phyloP scores from a whole-genome alignment of 2,113 vertebrate species.

The Notiomystis cincta region DNA sequence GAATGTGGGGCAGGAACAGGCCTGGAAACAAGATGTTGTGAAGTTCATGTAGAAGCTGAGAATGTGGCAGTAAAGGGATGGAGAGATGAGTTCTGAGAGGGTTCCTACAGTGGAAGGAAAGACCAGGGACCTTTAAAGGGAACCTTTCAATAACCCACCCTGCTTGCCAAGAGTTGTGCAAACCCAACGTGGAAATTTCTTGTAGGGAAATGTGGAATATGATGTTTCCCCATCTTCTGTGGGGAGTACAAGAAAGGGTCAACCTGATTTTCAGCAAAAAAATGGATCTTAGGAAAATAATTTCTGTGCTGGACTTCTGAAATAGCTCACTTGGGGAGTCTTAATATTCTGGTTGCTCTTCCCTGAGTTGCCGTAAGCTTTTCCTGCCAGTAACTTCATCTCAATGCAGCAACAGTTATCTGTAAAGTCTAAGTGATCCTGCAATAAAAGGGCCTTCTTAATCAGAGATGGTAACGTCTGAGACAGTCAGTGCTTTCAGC shows the following conservation, averaged over 20 bases:
- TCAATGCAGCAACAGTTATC: constrained; percentile 53
- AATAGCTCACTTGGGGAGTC: not conserved
- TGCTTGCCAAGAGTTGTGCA: not conserved
- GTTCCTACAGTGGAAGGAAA: not conserved
- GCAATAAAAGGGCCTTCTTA: constrained; percentile 53
- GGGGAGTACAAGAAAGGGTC: not conserved
- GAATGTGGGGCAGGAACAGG: not conserved
- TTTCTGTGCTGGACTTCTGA: not conserved
- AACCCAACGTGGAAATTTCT: rapidly evolving
- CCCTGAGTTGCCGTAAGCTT: not conserved
- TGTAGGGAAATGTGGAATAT: not conserved
- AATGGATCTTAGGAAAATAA: not conserved
- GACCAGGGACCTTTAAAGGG: not conserved
- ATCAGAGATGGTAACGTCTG: constrained; percentile 41
- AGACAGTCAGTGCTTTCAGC: constrained; percentile 56
- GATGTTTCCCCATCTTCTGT: not conserved
- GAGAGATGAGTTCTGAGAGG: not conserved
- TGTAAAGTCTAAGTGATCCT: constrained; percentile 41
- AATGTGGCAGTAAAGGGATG: not conserved
- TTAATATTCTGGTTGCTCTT: constrained; percentile 42
- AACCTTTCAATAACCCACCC: not conserved
- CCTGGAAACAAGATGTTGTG: not conserved
- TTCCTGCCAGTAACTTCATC: constrained; percentile 52
- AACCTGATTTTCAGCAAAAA: not conserved
- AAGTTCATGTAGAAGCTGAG: not conserved